Percentiles rank a stretch among this genome's conserved stretches.
Evolutionary conservation across 2,888 invertebrate species (phyloP).

Genomic region (Tryphoninae sp.): DNA sequence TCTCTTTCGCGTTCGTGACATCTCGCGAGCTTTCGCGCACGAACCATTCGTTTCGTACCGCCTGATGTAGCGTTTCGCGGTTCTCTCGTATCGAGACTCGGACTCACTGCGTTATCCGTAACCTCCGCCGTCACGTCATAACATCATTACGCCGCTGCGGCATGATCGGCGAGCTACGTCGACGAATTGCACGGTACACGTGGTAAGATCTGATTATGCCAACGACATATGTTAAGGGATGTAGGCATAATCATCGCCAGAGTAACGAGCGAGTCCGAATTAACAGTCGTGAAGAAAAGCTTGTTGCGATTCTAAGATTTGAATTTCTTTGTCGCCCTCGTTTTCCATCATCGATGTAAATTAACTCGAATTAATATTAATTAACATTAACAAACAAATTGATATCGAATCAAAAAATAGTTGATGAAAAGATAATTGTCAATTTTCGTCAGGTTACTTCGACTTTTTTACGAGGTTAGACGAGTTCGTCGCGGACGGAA

Average conservation of each 20-base stretch:
- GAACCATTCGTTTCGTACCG: slow-evolving; percentile 11
- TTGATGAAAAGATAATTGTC: no score
- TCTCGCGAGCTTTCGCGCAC: slow-evolving; percentile 14
- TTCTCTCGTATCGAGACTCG: slow-evolving; percentile 58
- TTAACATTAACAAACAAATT: no score
- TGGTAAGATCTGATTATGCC: not conserved
- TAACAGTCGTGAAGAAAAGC: not conserved
- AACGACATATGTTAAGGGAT: not conserved
- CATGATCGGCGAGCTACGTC: slow-evolving; percentile 47
- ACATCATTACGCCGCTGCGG: slow-evolving; percentile 68
- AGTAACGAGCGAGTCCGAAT: not conserved
- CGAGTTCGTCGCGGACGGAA: no score
- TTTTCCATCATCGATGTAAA: no score
- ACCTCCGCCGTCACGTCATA: slow-evolving; percentile 69
- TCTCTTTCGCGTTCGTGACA: slow-evolving; percentile 50
- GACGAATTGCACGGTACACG: slow-evolving; percentile 21
- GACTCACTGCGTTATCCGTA: slow-evolving; percentile 63
- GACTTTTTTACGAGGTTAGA: no score
- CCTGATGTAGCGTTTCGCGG: slow-evolving; percentile 36
- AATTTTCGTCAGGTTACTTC: no score
- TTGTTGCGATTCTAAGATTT: no score
- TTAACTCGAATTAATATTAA: no score
- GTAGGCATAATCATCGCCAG: not conserved
- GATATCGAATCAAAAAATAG: no score
- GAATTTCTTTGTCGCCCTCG: no score